Conservation (phyloP, 2,888 invertebrate genomes). For the Ceraclea dissimilis region DNA sequence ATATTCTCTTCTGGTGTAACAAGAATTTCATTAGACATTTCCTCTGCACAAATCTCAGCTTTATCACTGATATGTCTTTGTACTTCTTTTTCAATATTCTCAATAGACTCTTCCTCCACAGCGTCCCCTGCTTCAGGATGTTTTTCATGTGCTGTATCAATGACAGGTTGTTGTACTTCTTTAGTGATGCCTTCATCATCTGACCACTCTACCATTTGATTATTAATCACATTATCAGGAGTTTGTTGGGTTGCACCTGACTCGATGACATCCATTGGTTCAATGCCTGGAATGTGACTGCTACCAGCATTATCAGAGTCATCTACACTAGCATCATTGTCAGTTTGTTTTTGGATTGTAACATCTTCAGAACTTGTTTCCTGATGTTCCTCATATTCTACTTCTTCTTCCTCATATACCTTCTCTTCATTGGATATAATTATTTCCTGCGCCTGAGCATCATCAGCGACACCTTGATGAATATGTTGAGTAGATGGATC, state of each 20-base stretch:
- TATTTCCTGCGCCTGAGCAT: neutral
- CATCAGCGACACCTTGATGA: neutral
- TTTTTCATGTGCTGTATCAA: constrained; percentile 3
- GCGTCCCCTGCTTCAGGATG: constrained; percentile 4
- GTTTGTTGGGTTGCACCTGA: neutral
- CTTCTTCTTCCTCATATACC: neutral
- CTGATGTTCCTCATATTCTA: neutral
- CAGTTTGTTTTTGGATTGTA: neutral
- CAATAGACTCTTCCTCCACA: constrained; percentile 42
- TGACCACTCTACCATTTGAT: constrained; percentile 15
- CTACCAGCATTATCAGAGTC: no score
- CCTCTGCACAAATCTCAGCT: neutral
- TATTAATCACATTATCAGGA: neutral
- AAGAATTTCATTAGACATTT: neutral
- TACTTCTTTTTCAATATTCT: constrained; percentile 44
- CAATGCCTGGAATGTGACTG: neutral
- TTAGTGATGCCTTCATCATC: constrained; percentile 16
- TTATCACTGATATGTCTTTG: constrained; percentile 33
- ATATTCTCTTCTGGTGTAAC: neutral
- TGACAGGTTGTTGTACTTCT: constrained; percentile 3
- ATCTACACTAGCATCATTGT: neutral
- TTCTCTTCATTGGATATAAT: constrained; percentile 6
- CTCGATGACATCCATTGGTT: neutral
- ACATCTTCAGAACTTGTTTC: neutral
- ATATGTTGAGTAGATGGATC: neutral